Evolutionary conservation across 2,113 vertebrate genomes (phyloP).

Genomic region (Neotoma lepida): DNA sequence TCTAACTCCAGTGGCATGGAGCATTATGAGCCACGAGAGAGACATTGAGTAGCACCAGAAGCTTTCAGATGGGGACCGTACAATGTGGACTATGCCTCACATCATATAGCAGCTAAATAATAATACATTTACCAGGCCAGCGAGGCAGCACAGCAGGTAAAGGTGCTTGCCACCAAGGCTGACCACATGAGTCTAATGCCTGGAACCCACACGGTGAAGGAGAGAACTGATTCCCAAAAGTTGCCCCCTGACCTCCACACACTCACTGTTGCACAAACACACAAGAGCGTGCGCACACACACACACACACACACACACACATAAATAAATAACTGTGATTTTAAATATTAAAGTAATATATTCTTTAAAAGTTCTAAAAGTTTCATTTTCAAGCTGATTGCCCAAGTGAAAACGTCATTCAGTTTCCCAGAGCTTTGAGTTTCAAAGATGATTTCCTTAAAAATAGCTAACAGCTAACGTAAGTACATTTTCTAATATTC

Average conservation of each 20-base stretch:
- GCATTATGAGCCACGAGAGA: background rate
- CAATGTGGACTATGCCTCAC: background rate
- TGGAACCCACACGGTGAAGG: background rate
- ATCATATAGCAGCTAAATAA: background rate
- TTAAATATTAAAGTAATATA: background rate
- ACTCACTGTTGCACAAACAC: background rate
- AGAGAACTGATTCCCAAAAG: too few species aligned
- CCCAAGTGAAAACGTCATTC: background rate
- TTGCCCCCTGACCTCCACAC: background rate
- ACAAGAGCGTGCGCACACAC: background rate
- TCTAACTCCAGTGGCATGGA: background rate
- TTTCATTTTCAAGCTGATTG: background rate
- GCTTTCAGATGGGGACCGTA: background rate
- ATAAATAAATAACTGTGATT: background rate
- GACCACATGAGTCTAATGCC: background rate
- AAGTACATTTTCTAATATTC: background rate
- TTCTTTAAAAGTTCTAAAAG: background rate
- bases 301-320: background rate
- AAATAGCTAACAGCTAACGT: background rate
- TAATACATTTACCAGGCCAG: background rate
- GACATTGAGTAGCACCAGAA: background rate
- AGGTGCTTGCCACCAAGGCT: background rate
- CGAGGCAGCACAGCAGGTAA: background rate
- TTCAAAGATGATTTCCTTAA: conserved; percentile 41
- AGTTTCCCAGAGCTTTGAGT: background rate